A percentile compares a stretch with the other conserved stretches of the same genome.
These are phyloP conservation scores for Campaea margaritaria DNA, from an alignment of 2,888 invertebrate species.

Conservation along the genomic window DNA sequence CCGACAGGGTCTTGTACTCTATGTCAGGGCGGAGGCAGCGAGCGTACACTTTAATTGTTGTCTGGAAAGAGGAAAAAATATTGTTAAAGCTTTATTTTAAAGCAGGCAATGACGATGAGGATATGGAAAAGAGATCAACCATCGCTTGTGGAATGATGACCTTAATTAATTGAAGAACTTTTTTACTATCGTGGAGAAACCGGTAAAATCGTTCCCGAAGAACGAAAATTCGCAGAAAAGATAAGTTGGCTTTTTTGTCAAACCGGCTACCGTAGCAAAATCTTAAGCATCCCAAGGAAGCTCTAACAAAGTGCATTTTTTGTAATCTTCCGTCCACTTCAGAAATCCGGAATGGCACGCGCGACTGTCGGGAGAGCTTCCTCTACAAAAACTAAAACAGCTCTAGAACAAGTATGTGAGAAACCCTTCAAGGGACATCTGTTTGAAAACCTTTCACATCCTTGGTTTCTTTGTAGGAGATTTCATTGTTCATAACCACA, in stretches of 20 bases:
- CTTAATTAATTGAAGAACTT: too few relatives aligned
- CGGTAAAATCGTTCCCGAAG: too few relatives aligned
- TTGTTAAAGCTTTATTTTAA: not conserved
- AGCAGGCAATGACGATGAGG: not conserved
- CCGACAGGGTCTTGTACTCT: slow-evolving; percentile 97
- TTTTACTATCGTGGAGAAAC: too few relatives aligned
- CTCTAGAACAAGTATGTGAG: not conserved
- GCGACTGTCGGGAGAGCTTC: slow-evolving; percentile 27
- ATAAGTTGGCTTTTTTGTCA: too few relatives aligned
- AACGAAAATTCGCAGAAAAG: too few relatives aligned
- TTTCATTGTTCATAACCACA: slow-evolving; percentile 6
- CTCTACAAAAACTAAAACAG: slow-evolving; percentile 16
- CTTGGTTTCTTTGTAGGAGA: slow-evolving; percentile 2
- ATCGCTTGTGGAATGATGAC: too few relatives aligned
- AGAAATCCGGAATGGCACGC: slow-evolving; percentile 31
- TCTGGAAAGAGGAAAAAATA: slow-evolving; percentile 83
- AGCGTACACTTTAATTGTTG: slow-evolving; percentile 96
- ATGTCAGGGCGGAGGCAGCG: slow-evolving; percentile 95
- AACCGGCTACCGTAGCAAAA: not conserved
- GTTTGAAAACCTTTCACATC: slow-evolving; percentile 9
- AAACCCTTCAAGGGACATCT: slow-evolving; percentile 5
- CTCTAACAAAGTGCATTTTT: slow-evolving; percentile 31
- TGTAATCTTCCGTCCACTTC: slow-evolving; percentile 27
- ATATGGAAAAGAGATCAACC: too few relatives aligned
- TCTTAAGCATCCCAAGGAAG: slow-evolving; percentile 23